Evolutionary conservation across 2,113 vertebrate species (phyloP).

Genomic region (Entomyzon cyanotis): DNA sequence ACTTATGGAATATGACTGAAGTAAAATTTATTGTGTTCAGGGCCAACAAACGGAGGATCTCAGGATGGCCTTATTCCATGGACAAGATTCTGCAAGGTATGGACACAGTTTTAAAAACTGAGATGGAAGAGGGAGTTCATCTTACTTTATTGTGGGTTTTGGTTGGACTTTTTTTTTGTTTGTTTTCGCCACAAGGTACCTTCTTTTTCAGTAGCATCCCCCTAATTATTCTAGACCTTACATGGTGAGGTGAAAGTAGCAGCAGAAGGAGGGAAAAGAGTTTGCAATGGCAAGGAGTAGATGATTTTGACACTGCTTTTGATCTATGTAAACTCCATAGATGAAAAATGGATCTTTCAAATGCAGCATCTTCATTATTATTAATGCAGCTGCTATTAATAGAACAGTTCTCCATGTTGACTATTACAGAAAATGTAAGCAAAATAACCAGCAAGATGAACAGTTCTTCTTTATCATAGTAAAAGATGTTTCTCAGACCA

Average conservation of each 20-base stretch:
- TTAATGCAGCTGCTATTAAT: not conserved
- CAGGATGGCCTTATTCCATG: conserved; percentile 89
- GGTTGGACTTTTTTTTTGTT: not conserved
- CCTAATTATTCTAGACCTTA: not conserved
- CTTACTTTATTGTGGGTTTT: not conserved
- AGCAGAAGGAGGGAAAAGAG: not conserved
- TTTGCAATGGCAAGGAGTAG: not conserved
- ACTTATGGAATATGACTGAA: not conserved
- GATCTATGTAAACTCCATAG: not conserved
- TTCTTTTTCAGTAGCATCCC: not conserved
- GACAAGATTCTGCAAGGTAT: conserved; percentile 95
- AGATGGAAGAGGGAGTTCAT: not conserved
- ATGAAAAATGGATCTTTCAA: not conserved
- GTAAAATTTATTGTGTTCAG: conserved; percentile 57
- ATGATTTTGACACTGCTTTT: not conserved
- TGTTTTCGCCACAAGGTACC: rapidly evolving
- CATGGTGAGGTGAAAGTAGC: not conserved
- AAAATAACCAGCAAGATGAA: not conserved
- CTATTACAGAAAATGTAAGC: not conserved
- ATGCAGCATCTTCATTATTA: not conserved
- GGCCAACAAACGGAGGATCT: conserved; percentile 72
- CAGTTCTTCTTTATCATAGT: not conserved
- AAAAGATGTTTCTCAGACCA: not conserved
- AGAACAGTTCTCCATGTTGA: not conserved
- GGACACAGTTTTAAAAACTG: not conserved